phyloP scores from a whole-genome alignment of 2,113 vertebrate species.

The Dolichotis patagonum region DNA sequence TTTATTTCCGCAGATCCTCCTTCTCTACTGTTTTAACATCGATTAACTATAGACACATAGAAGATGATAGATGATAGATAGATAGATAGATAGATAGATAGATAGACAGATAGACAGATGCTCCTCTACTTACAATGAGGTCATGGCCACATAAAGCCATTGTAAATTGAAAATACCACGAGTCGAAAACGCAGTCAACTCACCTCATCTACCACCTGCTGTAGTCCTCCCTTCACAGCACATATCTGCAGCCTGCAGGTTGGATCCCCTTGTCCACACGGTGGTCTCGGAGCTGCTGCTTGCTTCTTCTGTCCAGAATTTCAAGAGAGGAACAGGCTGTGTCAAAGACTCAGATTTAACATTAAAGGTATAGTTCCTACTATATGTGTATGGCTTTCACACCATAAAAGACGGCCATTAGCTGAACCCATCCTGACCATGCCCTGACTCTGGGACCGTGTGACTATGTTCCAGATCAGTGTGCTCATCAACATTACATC shows the following conservation, averaged over 20 bases:
- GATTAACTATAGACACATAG: not conserved
- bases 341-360: not conserved
- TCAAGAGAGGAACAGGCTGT: not conserved
- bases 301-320: not conserved
- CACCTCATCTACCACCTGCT: not conserved
- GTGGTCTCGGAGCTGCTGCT: not conserved
- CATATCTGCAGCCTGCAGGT: rapidly evolving
- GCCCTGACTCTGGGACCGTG: not conserved
- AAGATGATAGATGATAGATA: too few species aligned
- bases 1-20: not conserved
- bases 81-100: too few species aligned
- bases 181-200: not conserved
- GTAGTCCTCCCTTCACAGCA: not conserved
- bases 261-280: not conserved
- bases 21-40: not conserved
- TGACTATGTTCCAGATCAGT: not conserved
- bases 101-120: too few species aligned
- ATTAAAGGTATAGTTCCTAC: not conserved
- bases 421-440: not conserved
- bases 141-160: not conserved
- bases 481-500: not conserved
- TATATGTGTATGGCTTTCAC: not conserved
- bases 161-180: not conserved
- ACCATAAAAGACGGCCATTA: not conserved
- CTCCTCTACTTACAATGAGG: not conserved